Base-by-base conservation (phyloP, 1,140 invertebrate genomes). In the Zaprionus lachaisei region DNA sequence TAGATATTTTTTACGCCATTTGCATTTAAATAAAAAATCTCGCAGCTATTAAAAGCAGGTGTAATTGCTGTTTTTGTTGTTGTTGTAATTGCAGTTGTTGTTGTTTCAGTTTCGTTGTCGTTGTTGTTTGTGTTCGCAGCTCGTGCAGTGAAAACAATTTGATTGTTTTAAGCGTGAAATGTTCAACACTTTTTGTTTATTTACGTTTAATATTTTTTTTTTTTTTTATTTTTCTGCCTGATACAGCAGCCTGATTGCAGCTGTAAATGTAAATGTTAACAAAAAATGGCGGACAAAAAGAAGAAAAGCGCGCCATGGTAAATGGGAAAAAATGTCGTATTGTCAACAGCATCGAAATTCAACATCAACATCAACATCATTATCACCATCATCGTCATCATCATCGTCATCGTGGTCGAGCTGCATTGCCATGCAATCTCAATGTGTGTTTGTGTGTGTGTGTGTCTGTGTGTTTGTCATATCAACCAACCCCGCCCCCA, bases 91-190 rank as follows among this genome's bases (percentile, higher is more conserved):
- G 41, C 41, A 17, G 12, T 38, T 38, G 37, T 38, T 38, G 37
- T 38, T 38, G 28, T 26, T 26, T 7, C 37, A 14, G 37, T 38
- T 38, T 47, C 17, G 41, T 47, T 47, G 41, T 47, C 44, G 17
- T 58, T 64, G 24, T 64, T 60, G 31, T 56, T 24, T 61, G 54
- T 37, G n/a, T 17, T 41, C 28, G 38, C 74, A 60, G 28, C 37
- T 47, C 41, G 54, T 26, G 9, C 56, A 64, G 51, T 20, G 67
- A 67, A 83, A 79, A 69, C 77, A 79, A 73, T 86, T 72, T 83
- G 63, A 79, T 89, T 89, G 81, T 77, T 89, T 89, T 60, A 90
- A 83, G 83, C 77, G 73, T 66, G 54, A 80, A 87, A 69, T 63
- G 64, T 64, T 76, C 68, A 51, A 66, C 81, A 89, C 70, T 70